These are phyloP conservation scores for Urocolius indicus DNA, from an alignment of 2,113 vertebrate genomes.

Conservation along the genomic window DNA sequence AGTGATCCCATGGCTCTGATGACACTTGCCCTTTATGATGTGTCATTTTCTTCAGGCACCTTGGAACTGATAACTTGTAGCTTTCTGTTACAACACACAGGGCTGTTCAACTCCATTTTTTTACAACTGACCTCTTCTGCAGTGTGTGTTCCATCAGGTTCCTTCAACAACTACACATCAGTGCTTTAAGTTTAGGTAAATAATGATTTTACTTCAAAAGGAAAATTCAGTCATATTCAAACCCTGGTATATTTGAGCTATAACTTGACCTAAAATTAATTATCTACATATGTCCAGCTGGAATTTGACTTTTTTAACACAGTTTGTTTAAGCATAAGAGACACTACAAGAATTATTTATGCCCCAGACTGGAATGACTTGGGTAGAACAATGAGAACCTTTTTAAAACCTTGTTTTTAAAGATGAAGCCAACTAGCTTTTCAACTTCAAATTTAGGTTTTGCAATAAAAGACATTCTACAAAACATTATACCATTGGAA, in stretches of 20 bases:
- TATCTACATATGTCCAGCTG: background rate
- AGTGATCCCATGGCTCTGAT: background rate
- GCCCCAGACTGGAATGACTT: conserved; percentile 23
- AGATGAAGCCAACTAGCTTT: conserved; percentile 55
- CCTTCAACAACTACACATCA: background rate
- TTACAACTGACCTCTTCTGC: background rate
- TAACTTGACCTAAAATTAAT: conserved; percentile 7
- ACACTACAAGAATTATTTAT: conserved; percentile 38
- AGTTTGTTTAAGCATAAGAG: background rate
- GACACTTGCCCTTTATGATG: background rate
- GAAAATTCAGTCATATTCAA: background rate
- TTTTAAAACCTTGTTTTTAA: conserved; percentile 56
- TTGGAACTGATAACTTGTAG: background rate
- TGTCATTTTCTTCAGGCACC: background rate
- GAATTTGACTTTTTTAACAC: conserved; percentile 33
- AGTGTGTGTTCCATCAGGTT: background rate
- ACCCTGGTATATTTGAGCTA: background rate
- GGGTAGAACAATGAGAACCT: conserved; percentile 29
- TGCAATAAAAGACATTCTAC: conserved; percentile 66
- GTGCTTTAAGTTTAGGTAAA: background rate
- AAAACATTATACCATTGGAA: conserved; percentile 64
- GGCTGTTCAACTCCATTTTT: background rate
- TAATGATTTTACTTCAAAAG: background rate
- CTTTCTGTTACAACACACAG: background rate
- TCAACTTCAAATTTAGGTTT: conserved; percentile 51